These are phyloP conservation scores for Musca vetustissima DNA, from an alignment of 1,140 invertebrate species.

Conservation along the genomic window DNA sequence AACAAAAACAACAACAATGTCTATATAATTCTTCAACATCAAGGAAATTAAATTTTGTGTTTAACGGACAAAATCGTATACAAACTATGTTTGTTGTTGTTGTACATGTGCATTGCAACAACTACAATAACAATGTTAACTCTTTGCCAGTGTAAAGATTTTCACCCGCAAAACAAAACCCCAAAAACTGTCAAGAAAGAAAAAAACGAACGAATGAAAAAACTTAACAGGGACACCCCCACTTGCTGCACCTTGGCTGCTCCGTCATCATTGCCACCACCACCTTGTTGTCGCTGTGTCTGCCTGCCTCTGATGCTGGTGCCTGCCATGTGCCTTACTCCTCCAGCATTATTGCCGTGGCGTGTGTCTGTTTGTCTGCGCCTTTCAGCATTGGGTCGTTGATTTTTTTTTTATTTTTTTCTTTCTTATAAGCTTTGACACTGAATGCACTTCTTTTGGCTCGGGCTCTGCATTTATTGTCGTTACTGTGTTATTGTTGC, in stretches of 20 bases:
- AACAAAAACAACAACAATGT: too few relatives aligned
- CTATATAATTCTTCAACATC: too few relatives aligned
- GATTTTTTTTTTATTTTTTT: background rate
- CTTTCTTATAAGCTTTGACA: slow-evolving; percentile 11
- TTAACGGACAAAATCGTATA: too few relatives aligned
- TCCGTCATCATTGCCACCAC: background rate
- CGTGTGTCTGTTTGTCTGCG: too few relatives aligned
- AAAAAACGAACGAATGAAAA: slow-evolving; percentile 12
- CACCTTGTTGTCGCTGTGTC: slow-evolving; percentile 11
- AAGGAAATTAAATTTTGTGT: too few relatives aligned
- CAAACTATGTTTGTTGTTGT: too few relatives aligned
- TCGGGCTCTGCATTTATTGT: too few relatives aligned
- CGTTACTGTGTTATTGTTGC: background rate
- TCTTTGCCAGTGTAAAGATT: too few relatives aligned
- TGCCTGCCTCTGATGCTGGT: background rate
- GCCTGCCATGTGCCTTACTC: background rate
- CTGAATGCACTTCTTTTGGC: slow-evolving; percentile 7
- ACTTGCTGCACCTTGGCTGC: background rate
- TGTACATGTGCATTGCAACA: background rate
- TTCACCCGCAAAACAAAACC: background rate
- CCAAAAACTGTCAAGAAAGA: background rate
- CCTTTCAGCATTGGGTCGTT: background rate
- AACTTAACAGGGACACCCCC: background rate
- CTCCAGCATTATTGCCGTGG: background rate
- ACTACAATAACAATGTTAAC: background rate